phyloP scores from a whole-genome alignment of 1,140 invertebrate genomes.

The Macrobrachium rosenbergii region DNA sequence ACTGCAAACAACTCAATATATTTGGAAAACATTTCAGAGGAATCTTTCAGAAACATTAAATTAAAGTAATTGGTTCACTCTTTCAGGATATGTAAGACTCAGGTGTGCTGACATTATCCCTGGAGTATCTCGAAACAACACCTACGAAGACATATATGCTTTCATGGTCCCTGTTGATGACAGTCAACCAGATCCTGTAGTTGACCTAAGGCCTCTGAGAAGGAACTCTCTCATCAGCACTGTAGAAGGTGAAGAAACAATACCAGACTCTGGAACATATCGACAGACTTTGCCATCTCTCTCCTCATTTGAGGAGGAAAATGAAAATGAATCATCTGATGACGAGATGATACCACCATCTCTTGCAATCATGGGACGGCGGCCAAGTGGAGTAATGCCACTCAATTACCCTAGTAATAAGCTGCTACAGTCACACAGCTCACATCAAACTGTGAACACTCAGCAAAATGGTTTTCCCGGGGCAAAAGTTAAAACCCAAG shows the following conservation, averaged over 20 bases:
- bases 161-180: conserved; percentile 44
- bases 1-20: no score
- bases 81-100: conserved; percentile 67
- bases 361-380: neutral
- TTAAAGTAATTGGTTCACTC: conserved; percentile 34
- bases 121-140: conserved; percentile 43
- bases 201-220: conserved; percentile 49
- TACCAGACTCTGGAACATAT: neutral
- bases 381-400: conserved; percentile 52
- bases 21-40: no score
- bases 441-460: neutral
- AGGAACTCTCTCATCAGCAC: neutral
- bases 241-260: neutral
- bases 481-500: neutral
- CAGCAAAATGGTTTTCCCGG: conserved; percentile 4
- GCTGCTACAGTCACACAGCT: neutral
- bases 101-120: conserved; percentile 66
- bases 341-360: neutral
- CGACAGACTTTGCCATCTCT: neutral
- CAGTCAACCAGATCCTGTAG: conserved; percentile 43
- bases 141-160: conserved; percentile 60
- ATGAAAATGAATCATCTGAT: conserved; percentile 17
- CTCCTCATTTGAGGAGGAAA: conserved; percentile 32
- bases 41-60: neutral
- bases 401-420: conserved; percentile 25